Evolutionary conservation across 2,888 invertebrate species (phyloP).

Genomic region (Cryptocephalus moraei): DNA sequence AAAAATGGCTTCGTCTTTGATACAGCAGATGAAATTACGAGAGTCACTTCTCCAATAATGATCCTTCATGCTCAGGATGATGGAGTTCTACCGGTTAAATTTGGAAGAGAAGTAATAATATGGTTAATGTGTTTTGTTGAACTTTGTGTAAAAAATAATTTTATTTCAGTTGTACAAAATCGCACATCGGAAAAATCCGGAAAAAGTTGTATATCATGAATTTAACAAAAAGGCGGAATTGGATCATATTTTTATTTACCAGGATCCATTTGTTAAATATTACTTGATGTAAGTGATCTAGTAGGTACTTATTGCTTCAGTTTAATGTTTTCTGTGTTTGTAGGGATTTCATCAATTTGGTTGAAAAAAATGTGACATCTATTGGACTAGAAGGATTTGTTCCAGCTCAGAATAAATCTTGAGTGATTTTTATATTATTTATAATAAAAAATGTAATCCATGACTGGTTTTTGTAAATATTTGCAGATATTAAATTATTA

Average conservation of each 20-base stretch:
- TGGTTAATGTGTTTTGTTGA: no score
- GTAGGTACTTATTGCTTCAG: no score
- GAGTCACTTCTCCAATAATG: constrained; percentile 61
- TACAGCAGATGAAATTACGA: constrained; percentile 60
- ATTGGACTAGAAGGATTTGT: no score
- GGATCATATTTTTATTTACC: constrained; percentile 21
- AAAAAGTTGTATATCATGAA: constrained; percentile 12
- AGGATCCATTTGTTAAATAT: constrained; percentile 25
- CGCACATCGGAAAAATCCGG: no score
- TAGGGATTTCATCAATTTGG: no score
- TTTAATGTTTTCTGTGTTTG: no score
- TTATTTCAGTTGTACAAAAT: neutral
- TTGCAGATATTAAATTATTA: no score
- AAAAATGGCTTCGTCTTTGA: constrained; percentile 64
- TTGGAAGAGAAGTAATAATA: constrained; percentile 17
- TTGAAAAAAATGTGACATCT: no score
- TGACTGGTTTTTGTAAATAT: no score
- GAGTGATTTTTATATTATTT: no score
- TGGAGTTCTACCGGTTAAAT: constrained; percentile 56
- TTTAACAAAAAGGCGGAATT: constrained; percentile 16
- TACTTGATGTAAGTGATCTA: constrained; percentile 27
- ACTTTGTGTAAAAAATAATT: constrained; percentile 2
- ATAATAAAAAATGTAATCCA: no score
- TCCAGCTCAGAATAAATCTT: no score
- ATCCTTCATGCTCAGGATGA: constrained; percentile 91